These are phyloP conservation scores for Gryllus longicercus DNA, from an alignment of 2,888 invertebrate species.

Conservation along the genomic window DNA sequence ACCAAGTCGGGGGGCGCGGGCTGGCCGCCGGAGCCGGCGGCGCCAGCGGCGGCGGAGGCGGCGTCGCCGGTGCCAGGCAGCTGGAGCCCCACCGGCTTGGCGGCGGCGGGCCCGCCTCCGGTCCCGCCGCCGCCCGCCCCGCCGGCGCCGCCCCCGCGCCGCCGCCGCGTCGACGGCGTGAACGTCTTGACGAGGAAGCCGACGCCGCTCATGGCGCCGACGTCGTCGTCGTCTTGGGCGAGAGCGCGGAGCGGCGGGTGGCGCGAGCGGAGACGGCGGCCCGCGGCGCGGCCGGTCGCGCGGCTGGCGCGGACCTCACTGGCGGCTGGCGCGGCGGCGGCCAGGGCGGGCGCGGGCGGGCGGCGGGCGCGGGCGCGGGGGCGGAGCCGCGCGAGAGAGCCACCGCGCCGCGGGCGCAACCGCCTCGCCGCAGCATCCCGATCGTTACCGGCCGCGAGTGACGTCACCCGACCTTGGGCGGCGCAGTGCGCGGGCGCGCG, in stretches of 20 bases:
- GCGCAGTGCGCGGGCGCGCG: constrained; percentile 8
- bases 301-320: not conserved
- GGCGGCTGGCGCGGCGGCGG: not conserved
- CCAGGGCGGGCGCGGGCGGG: not conserved
- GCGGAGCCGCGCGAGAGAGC: constrained; percentile 19
- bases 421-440: constrained; percentile 20
- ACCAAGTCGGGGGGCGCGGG: constrained; percentile 53
- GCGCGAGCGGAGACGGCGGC: constrained; percentile 20
- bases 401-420: constrained; percentile 25
- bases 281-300: constrained; percentile 23
- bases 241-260: not conserved
- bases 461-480: constrained; percentile 11
- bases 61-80: constrained; percentile 57
- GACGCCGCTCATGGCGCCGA: constrained; percentile 54
- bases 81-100: constrained; percentile 65
- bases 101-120: constrained; percentile 46
- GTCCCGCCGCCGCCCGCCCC: constrained; percentile 40
- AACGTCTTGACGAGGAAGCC: constrained; percentile 64
- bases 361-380: constrained; percentile 6
- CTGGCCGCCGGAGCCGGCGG: constrained; percentile 38
- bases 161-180: constrained; percentile 58
- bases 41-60: constrained; percentile 39
- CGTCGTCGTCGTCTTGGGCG: not conserved
- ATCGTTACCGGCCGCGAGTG: constrained; percentile 22
- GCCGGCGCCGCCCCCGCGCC: constrained; percentile 30